These are phyloP conservation scores for Drosophila pachea DNA, from an alignment of 1,140 invertebrate genomes.

Conservation along the genomic window DNA sequence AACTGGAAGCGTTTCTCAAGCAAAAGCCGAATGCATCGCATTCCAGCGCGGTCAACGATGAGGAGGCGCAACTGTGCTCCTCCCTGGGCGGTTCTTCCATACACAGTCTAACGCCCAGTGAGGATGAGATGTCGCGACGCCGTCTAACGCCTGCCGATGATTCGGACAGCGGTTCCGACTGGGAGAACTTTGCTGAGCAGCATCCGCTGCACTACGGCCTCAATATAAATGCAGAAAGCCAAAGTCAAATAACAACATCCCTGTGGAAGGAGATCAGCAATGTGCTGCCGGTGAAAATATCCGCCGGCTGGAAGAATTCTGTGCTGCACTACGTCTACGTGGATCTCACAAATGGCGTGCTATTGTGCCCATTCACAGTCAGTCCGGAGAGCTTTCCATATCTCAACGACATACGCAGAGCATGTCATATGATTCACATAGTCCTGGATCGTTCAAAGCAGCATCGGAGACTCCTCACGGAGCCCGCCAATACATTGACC, in stretches of 20 bases:
- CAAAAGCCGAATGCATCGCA: conserved; percentile 79
- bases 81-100: conserved; percentile 72
- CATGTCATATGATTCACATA: conserved; percentile 85
- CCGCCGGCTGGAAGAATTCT: conserved; percentile 71
- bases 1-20: conserved; percentile 80
- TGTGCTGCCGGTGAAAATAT: conserved; percentile 81
- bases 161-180: conserved; percentile 81
- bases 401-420: conserved; percentile 83
- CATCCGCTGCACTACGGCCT: conserved; percentile 80
- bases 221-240: conserved; percentile 81
- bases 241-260: conserved; percentile 85
- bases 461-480: conserved; percentile 81
- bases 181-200: conserved; percentile 82
- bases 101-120: conserved; percentile 73
- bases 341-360: conserved; percentile 64
- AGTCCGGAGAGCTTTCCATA: conserved; percentile 80
- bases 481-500: conserved; percentile 72
- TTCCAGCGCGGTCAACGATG: conserved; percentile 41
- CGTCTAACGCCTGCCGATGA: conserved; percentile 61
- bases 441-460: conserved; percentile 84
- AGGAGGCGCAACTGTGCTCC: conserved; percentile 65
- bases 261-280: conserved; percentile 86
- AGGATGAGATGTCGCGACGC: conserved; percentile 63
- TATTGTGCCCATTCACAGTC: conserved; percentile 62
- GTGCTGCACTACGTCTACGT: conserved; percentile 71